A percentile compares a stretch with the other conserved stretches of the same genome.
These are phyloP conservation scores for Eurois occulta DNA, from an alignment of 2,888 invertebrate genomes.

Conservation along the genomic window DNA sequence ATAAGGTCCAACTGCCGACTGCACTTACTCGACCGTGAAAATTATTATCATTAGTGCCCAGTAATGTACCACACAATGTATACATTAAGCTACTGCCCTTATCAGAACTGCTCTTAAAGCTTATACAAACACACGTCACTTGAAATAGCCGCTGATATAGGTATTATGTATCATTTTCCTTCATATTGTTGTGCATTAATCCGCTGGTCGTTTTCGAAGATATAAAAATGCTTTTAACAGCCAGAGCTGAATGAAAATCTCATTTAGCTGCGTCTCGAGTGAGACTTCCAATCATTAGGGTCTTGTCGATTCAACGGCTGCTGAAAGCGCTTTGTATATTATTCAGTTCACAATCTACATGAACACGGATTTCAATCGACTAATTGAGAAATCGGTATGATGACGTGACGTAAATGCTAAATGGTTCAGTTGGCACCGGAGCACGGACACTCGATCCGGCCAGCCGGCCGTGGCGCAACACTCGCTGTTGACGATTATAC, in stretches of 20 bases:
- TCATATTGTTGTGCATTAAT: slow-evolving; percentile 34
- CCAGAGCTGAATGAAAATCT: not conserved
- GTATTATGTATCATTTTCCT: slow-evolving; percentile 50
- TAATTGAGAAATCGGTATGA: slow-evolving; percentile 64
- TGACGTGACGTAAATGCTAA: slow-evolving; percentile 60
- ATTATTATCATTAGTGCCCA: slow-evolving; percentile 86
- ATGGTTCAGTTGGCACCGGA: slow-evolving; percentile 59
- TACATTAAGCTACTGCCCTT: slow-evolving; percentile 60
- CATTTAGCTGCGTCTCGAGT: slow-evolving; percentile 11
- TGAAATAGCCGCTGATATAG: slow-evolving; percentile 21
- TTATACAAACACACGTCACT: slow-evolving; percentile 35
- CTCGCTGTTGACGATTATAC: slow-evolving; percentile 40
- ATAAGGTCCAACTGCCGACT: slow-evolving; percentile 88
- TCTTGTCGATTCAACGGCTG: slow-evolving; percentile 20
- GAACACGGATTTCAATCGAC: slow-evolving; percentile 50
- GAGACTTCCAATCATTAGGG: slow-evolving; percentile 16
- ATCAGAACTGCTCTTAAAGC: slow-evolving; percentile 46
- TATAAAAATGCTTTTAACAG: slow-evolving; percentile 27
- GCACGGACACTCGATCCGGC: slow-evolving; percentile 53
- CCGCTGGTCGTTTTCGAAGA: slow-evolving; percentile 10
- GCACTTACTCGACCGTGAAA: slow-evolving; percentile 86
- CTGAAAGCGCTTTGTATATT: slow-evolving; percentile 24
- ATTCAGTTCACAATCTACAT: slow-evolving; percentile 17
- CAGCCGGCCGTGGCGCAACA: slow-evolving; percentile 44
- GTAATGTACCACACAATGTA: slow-evolving; percentile 73